Percentiles rank a stretch among this genome's conserved stretches.
phyloP scores from a whole-genome alignment of 2,113 vertebrate genomes.

The Siniperca knerii region DNA sequence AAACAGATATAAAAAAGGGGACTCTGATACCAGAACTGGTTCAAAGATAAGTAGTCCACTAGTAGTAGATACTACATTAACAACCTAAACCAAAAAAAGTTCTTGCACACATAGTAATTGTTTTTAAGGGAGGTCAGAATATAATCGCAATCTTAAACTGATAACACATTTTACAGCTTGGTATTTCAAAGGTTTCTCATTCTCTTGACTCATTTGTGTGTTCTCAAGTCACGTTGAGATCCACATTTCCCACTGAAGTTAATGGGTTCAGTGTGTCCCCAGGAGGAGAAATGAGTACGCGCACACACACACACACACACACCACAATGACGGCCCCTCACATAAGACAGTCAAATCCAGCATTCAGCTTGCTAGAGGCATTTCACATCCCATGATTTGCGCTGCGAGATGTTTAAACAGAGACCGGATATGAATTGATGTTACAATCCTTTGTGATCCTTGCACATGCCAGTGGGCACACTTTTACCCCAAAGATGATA shows the following conservation, averaged over 20 bases:
- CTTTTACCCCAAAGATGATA: conserved; percentile 61
- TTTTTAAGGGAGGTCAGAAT: conserved; percentile 12
- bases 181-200: conserved; percentile 18
- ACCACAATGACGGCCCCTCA: not conserved
- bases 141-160: conserved; percentile 11
- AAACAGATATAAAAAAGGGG: not conserved
- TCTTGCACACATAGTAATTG: not conserved
- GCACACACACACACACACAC: not conserved
- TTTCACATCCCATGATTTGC: conserved; percentile 69
- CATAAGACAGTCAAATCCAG: conserved; percentile 47
- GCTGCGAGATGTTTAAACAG: conserved; percentile 20
- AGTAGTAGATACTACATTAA: not conserved
- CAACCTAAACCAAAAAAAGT: not conserved
- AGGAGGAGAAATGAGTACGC: not conserved
- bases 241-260: conserved; percentile 16
- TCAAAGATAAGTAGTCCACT: not conserved
- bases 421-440: conserved; percentile 45
- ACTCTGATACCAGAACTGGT: not conserved
- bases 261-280: conserved; percentile 43
- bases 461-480: conserved; percentile 10
- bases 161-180: conserved; percentile 20
- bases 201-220: conserved; percentile 5
- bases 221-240: conserved; percentile 26
- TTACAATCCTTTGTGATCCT: conserved; percentile 26
- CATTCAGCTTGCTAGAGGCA: conserved; percentile 45